Evolutionary conservation across 2,797 vertebrate species (phyloP).

Genomic region (Acropternis orthonyx): DNA sequence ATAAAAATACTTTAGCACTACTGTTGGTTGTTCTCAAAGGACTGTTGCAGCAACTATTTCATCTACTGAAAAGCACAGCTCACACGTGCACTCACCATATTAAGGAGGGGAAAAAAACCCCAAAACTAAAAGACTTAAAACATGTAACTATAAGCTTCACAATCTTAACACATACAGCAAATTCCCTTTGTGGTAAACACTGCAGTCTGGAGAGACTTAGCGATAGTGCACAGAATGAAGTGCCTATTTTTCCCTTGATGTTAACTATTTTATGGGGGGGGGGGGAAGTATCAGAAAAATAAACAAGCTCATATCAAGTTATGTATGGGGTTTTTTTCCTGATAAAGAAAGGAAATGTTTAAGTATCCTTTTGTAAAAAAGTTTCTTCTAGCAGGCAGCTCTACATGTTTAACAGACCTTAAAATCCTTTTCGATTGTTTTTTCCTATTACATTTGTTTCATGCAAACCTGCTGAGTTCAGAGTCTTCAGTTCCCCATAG

Average conservation of each 20-base stretch:
- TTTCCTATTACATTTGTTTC: background rate
- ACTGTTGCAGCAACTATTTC: background rate
- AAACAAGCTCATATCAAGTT: background rate
- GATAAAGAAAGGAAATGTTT: background rate
- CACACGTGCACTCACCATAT: accelerated
- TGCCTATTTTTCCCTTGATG: background rate
- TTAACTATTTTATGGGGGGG: background rate
- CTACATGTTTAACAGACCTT: background rate
- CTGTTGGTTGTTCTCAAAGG: background rate
- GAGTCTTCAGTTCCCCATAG: background rate
- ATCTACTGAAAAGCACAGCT: background rate
- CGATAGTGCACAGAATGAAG: background rate
- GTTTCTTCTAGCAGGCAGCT: background rate
- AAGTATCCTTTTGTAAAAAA: background rate
- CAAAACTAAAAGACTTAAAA: background rate
- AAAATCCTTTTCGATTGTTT: background rate
- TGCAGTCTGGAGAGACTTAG: background rate
- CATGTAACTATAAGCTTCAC: background rate
- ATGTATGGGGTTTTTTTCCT: background rate
- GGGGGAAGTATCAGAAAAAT: background rate
- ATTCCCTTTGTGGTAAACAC: background rate
- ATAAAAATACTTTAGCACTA: background rate
- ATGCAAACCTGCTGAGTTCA: background rate
- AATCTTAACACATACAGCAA: background rate
- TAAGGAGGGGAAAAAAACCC: background rate